Conservation (phyloP, 2,113 vertebrate species). For the Azemiops feae region DNA sequence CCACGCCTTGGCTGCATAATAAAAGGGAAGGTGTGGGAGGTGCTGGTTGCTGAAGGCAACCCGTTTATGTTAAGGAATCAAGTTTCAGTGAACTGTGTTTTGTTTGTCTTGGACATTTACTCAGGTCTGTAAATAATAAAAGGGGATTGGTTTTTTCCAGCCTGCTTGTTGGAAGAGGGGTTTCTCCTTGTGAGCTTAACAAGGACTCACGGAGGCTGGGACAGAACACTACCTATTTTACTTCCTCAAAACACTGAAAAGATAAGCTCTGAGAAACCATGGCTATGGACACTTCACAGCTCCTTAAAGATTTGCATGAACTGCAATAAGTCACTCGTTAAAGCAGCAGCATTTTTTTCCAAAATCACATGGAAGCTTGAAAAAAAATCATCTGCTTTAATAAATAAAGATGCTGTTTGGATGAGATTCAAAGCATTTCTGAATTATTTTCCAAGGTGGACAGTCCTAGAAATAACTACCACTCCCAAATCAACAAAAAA, state of each 20-base stretch:
- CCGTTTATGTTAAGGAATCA: too few species aligned
- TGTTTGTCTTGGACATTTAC: too few species aligned
- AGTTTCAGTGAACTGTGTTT: too few species aligned
- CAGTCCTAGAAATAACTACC: background rate
- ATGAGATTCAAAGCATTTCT: background rate
- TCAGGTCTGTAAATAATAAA: too few species aligned
- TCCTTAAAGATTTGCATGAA: background rate
- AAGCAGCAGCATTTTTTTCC: background rate
- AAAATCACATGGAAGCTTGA: background rate
- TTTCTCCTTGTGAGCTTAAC: too few species aligned
- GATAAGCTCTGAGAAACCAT: background rate
- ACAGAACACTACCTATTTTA: too few species aligned
- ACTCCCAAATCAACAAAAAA: background rate
- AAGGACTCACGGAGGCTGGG: too few species aligned
- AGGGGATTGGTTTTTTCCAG: too few species aligned
- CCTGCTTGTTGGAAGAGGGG: too few species aligned
- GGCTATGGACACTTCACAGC: background rate
- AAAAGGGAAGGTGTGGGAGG: too few species aligned
- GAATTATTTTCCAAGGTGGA: background rate
- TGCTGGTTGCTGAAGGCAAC: too few species aligned
- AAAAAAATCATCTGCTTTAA: background rate
- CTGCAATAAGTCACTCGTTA: background rate
- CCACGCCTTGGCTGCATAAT: too few species aligned
- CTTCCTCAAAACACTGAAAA: background rate
- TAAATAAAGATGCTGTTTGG: background rate